Conservation (phyloP, 2,888 invertebrate genomes). For the Drosophila hawaiiensis region DNA sequence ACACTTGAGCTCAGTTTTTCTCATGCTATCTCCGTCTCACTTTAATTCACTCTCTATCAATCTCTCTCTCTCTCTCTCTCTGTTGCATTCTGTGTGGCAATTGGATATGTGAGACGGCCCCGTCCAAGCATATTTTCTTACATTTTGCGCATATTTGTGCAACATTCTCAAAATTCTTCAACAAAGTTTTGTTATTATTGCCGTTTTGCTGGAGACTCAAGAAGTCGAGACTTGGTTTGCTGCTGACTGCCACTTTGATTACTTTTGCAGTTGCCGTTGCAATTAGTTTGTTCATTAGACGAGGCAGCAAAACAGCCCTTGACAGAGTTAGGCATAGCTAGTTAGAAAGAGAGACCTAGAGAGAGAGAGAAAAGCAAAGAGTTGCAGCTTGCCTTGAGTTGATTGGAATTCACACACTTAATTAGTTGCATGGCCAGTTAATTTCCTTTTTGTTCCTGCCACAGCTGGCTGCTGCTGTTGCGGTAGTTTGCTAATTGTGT, state of each 20-base stretch:
- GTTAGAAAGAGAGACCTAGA: neutral
- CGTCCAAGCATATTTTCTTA: conserved; percentile 78
- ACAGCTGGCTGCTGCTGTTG: conserved; percentile 13
- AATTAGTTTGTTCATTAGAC: conserved; percentile 81
- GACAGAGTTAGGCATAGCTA: conserved; percentile 29
- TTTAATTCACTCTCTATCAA: neutral
- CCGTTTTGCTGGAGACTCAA: conserved; percentile 61
- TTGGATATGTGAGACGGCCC: conserved; percentile 32
- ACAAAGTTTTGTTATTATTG: conserved; percentile 82
- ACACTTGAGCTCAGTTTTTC: conserved; percentile 72
- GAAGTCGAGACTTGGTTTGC: conserved; percentile 30
- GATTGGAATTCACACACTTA: conserved; percentile 80
- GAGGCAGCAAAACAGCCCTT: conserved; percentile 55
- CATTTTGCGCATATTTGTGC: conserved; percentile 81
- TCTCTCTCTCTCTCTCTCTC: neutral
- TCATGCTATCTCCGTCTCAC: conserved; percentile 15
- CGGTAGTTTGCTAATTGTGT: conserved; percentile 47
- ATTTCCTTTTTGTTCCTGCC: conserved; percentile 51
- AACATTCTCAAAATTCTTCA: conserved; percentile 80
- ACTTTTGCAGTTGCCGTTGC: conserved; percentile 76
- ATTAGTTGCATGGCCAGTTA: conserved; percentile 69
- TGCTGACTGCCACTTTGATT: conserved; percentile 66
- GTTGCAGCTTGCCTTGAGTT: conserved; percentile 38
- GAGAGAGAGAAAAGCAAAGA: neutral
- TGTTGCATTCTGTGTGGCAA: conserved; percentile 8